Percentiles rank a stretch among this genome's conserved stretches.
phyloP scores from a whole-genome alignment of 2,888 invertebrate species.

The Metallyticus violacea region DNA sequence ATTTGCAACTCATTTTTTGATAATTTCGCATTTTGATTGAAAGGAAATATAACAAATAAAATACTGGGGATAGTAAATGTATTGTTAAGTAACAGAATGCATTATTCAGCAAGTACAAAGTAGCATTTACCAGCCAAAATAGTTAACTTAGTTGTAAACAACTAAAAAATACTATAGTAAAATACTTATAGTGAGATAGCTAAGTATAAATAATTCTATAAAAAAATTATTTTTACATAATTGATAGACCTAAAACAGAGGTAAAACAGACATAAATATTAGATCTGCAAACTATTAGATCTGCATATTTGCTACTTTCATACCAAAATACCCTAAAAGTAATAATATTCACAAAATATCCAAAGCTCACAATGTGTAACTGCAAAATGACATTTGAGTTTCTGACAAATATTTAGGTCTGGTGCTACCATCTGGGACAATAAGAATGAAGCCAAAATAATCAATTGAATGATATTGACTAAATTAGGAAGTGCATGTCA shows the following conservation, averaged over 20 bases:
- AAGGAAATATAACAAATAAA: too few species aligned
- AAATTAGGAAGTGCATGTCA: not conserved
- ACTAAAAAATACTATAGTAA: not conserved
- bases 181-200: not conserved
- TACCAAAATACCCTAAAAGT: not conserved
- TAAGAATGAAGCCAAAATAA: not conserved
- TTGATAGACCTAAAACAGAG: not conserved
- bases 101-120: too few species aligned
- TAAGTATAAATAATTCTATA: not conserved
- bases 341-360: not conserved
- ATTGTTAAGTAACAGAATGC: too few species aligned
- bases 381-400: not conserved
- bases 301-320: too few species aligned
- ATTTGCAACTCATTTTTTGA: too few species aligned
- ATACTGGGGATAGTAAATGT: too few species aligned
- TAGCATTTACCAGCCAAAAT: not conserved
- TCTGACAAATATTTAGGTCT: not conserved
- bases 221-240: not conserved
- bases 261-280: too few species aligned
- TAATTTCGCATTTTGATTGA: too few species aligned
- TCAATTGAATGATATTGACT: constrained; percentile 14
- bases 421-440: constrained; percentile 4
- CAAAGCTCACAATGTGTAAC: not conserved
- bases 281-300: too few species aligned
- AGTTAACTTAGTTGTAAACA: not conserved